Percentiles rank a stretch among this genome's conserved stretches.
Evolutionary conservation across 2,797 vertebrate species (phyloP).

Genomic region (Leptodactylus fallax): DNA sequence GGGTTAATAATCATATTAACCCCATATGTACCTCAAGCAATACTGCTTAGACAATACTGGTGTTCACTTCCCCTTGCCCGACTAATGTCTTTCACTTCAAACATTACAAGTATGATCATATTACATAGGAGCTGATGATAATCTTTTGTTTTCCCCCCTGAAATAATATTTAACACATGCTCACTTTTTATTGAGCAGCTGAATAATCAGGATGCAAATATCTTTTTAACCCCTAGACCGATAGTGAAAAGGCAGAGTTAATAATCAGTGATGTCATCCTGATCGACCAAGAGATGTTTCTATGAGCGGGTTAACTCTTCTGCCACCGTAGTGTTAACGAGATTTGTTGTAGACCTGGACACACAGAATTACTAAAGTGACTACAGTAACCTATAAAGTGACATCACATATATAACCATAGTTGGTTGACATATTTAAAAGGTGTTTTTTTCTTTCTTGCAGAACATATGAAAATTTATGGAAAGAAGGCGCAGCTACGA

Average conservation of each 20-base stretch:
- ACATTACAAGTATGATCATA: slow-evolving; percentile 80
- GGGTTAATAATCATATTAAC: slow-evolving; percentile 50
- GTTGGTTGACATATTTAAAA: neutral
- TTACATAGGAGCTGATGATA: slow-evolving; percentile 94
- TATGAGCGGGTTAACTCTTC: neutral
- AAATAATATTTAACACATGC: slow-evolving; percentile 99
- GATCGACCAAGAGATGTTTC: neutral
- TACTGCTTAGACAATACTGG: slow-evolving; percentile 3
- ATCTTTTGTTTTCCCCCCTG: slow-evolving; percentile 80
- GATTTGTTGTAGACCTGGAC: neutral
- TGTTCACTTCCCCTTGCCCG: slow-evolving; percentile 8
- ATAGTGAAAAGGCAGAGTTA: neutral
- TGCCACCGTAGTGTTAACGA: no score
- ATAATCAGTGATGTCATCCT: slow-evolving; percentile 32
- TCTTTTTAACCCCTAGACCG: slow-evolving; percentile 20
- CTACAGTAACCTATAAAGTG: neutral
- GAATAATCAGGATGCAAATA: slow-evolving; percentile 82
- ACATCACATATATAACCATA: neutral
- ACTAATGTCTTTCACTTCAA: slow-evolving; percentile 49
- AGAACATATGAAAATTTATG: neutral
- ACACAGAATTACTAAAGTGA: neutral
- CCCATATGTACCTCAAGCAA: slow-evolving; percentile 16
- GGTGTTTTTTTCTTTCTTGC: neutral
- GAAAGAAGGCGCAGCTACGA: neutral
- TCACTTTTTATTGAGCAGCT: slow-evolving; percentile 96